Evolutionary conservation across 2,888 invertebrate species (phyloP).

Genomic region (Ennomos fuscantarius): DNA sequence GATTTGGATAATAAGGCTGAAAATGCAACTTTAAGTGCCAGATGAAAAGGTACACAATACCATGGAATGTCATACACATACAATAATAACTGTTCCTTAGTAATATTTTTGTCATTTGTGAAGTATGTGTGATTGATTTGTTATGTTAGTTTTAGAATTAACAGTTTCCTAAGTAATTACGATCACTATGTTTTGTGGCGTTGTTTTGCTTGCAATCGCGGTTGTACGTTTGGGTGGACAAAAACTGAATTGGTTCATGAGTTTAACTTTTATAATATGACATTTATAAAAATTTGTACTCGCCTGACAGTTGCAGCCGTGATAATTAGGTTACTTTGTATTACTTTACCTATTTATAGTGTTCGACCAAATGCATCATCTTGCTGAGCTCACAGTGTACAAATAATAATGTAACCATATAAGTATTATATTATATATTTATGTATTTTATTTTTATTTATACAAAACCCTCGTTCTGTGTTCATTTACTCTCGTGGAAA

Average conservation of each 20-base stretch:
- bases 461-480: slow-evolving; percentile 19
- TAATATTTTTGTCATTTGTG: slow-evolving; percentile 22
- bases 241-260: not conserved
- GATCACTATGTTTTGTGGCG: slow-evolving; percentile 43
- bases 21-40: no score
- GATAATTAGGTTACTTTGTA: slow-evolving; percentile 21
- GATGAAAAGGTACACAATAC: no score
- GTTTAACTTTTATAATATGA: not conserved
- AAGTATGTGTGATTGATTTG: slow-evolving; percentile 48
- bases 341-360: slow-evolving; percentile 28
- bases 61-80: no score
- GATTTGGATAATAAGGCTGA: no score
- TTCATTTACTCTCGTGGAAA: slow-evolving; percentile 13
- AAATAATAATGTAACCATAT: slow-evolving; percentile 26
- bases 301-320: slow-evolving; percentile 14
- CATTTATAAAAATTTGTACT: not conserved
- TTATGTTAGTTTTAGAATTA: slow-evolving; percentile 61
- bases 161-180: slow-evolving; percentile 60
- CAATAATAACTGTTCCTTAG: no score
- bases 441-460: slow-evolving; percentile 27
- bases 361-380: slow-evolving; percentile 38
- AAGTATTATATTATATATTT: slow-evolving; percentile 28
- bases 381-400: slow-evolving; percentile 30
- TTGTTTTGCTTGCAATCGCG: slow-evolving; percentile 34
- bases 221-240: slow-evolving; percentile 9